Evolutionary conservation across 2,888 invertebrate species (phyloP).

Genomic region (Chymomyza caudatula): DNA sequence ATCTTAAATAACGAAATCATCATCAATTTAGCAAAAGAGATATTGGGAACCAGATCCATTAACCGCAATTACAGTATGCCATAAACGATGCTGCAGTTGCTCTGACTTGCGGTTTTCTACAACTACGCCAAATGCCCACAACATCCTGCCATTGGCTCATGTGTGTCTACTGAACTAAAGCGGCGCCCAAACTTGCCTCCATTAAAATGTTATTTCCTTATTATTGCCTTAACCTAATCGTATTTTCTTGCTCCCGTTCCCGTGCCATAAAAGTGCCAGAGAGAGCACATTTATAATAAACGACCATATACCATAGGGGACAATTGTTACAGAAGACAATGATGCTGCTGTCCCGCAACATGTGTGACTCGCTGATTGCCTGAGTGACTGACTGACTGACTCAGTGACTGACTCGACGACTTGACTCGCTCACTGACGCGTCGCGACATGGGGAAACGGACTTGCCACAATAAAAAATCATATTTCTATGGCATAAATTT

Average conservation of each 20-base stretch:
- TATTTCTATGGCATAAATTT: slow-evolving; percentile 55
- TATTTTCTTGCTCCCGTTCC: slow-evolving; percentile 36
- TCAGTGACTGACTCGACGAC: neutral
- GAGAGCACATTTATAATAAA: neutral
- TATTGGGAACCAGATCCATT: neutral
- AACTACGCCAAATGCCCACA: neutral
- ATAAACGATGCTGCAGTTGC: neutral
- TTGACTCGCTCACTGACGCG: neutral
- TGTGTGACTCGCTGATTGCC: slow-evolving; percentile 20
- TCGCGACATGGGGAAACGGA: slow-evolving; percentile 46
- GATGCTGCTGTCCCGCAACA: neutral
- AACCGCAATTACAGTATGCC: neutral
- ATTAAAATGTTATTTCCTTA: slow-evolving; percentile 73
- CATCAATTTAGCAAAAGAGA: neutral
- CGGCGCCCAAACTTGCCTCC: slow-evolving; percentile 9
- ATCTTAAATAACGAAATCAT: neutral
- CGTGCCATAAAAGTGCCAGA: slow-evolving; percentile 10
- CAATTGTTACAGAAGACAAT: slow-evolving; percentile 20
- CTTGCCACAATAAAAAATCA: slow-evolving; percentile 49
- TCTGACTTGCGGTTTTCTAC: neutral
- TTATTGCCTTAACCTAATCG: slow-evolving; percentile 69
- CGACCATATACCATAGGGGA: slow-evolving; percentile 25
- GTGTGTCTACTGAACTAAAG: neutral
- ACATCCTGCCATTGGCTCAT: neutral
- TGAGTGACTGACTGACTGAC: slow-evolving; percentile 15